Percentiles rank a stretch among this genome's conserved stretches.
These are phyloP conservation scores for Neocrepidodera transversa DNA, from an alignment of 2,888 invertebrate species.

Conservation along the genomic window DNA sequence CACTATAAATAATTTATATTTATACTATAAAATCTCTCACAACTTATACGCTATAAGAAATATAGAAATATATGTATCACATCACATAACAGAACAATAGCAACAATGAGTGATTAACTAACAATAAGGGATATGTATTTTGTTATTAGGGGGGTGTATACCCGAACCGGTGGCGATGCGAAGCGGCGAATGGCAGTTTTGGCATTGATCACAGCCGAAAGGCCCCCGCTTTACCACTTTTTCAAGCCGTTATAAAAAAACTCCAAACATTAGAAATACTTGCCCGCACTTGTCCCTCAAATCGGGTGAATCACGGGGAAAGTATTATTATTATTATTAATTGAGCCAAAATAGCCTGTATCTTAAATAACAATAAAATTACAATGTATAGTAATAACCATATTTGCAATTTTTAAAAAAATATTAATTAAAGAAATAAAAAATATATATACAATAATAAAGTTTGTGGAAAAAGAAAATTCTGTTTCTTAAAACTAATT, in stretches of 20 bases:
- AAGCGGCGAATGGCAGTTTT: slow-evolving; percentile 58
- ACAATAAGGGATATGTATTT: slow-evolving; percentile 64
- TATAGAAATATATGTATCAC: slow-evolving; percentile 60
- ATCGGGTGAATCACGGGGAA: too few species aligned
- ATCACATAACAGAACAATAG: slow-evolving; percentile 63
- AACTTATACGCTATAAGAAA: slow-evolving; percentile 60
- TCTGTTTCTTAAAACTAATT: too few species aligned
- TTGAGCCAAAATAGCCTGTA: too few species aligned
- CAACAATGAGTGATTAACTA: slow-evolving; percentile 61
- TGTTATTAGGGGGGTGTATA: slow-evolving; percentile 57
- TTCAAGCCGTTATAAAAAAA: slow-evolving; percentile 31
- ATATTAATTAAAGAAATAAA: too few species aligned
- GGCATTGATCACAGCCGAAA: slow-evolving; percentile 61
- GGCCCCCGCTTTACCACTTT: slow-evolving; percentile 52
- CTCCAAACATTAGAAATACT: too few species aligned
- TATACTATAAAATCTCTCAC: slow-evolving; percentile 54
- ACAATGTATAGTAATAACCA: too few species aligned
- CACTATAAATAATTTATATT: slow-evolving; percentile 48
- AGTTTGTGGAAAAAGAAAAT: too few species aligned
- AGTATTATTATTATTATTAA: too few species aligned
- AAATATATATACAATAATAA: too few species aligned
- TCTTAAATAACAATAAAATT: too few species aligned
- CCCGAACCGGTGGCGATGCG: slow-evolving; percentile 49
- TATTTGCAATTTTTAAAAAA: too few species aligned
- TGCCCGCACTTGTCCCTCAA: too few species aligned